A percentile compares a stretch with the other conserved stretches of the same genome.
These are phyloP conservation scores for Melinaea menophilus DNA, from an alignment of 2,888 invertebrate genomes.

Conservation along the genomic window DNA sequence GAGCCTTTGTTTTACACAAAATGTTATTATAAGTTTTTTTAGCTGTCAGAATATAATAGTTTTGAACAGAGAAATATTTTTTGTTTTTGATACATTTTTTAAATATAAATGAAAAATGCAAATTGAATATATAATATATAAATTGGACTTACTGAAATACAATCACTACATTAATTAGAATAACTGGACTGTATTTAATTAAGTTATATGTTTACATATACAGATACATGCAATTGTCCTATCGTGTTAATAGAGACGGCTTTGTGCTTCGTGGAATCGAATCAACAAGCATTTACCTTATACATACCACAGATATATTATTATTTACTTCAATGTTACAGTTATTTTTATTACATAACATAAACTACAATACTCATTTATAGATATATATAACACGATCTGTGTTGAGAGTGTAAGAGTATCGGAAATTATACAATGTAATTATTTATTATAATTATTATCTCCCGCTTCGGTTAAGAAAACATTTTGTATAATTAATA, in stretches of 20 bases:
- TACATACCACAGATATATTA: neutral
- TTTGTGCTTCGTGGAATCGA: slow-evolving; percentile 15
- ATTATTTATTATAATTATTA: neutral
- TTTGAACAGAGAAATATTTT: no score
- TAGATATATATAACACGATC: neutral
- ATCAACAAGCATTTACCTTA: slow-evolving; percentile 32
- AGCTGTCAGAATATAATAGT: no score
- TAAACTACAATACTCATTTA: neutral
- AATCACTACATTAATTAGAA: neutral
- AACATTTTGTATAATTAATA: slow-evolving; percentile 1
- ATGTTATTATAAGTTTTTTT: no score
- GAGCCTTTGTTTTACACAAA: no score
- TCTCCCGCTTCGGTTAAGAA: neutral
- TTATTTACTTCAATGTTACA: neutral
- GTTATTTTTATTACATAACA: neutral
- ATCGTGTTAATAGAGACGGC: slow-evolving; percentile 23
- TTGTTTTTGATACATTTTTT: no score
- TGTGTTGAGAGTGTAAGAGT: neutral
- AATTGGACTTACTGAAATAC: no score
- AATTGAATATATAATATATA: no score
- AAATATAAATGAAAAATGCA: no score
- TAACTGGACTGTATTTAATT: neutral
- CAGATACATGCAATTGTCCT: slow-evolving; percentile 12
- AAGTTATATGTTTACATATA: slow-evolving; percentile 3
- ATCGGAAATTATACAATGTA: neutral